Base-by-base conservation (phyloP, 2,888 invertebrate genomes). In the Melanophora roralis region DNA sequence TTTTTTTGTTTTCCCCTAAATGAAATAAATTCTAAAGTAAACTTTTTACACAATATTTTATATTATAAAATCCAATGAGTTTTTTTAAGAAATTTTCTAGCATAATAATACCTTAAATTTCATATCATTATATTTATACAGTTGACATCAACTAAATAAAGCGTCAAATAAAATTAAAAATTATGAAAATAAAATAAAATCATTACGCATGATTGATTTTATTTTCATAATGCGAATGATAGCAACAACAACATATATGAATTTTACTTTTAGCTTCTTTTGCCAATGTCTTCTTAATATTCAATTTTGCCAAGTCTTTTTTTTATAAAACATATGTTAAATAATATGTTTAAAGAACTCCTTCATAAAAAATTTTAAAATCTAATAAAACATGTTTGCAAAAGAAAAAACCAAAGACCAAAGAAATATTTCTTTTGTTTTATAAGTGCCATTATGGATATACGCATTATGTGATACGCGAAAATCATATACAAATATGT, bases 201-300 rank as follows among this genome's bases (percentile, higher is more conserved):
- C 88, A 88, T 86, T 88, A 86, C 88, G 86, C 88, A 86, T 88
- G 88, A 87, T 88, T 87, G 75, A 81, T 78, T 81, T 78, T 81
- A 71, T 72, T 68, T 53, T 45, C 47, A n/a, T 34, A 60, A 71
- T 49, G 51, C 38, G 21, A 51, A 51, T 32, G 47, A 47, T 34
- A 57, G 21, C 19, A 38, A 14, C 8, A 45, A 12, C 9, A 27
- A n/a, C n/a, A n/a, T n/a, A n/a, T n/a, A n/a, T n/a, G n/a, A n/a
- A n/a, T n/a, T n/a, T n/a, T n/a, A n/a, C n/a, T n/a, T n/a, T n/a
- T n/a, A n/a, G n/a, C n/a, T 27, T 27, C n/a, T n/a, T n/a, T n/a
- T n/a, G n/a, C n/a, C n/a, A n/a, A n/a, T n/a, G n/a, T n/a, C n/a
- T n/a, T n/a, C n/a, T n/a, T n/a, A n/a, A n/a, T n/a, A n/a, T n/a